Conservation (phyloP, 2,797 vertebrate genomes). For the Eulemur coronatus region DNA sequence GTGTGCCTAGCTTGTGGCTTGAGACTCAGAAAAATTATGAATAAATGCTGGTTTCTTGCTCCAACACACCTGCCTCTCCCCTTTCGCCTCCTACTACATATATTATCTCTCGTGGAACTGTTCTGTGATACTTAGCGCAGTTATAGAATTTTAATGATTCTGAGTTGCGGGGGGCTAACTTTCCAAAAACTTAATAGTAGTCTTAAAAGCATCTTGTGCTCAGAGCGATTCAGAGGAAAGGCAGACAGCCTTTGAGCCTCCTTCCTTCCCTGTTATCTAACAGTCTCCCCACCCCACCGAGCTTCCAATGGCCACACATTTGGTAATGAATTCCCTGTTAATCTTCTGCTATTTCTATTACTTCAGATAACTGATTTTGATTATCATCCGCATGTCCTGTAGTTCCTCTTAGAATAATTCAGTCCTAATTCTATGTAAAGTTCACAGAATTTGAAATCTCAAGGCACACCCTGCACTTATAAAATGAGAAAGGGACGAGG, state of each 20-base stretch:
- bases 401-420: neutral
- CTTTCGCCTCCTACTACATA: neutral
- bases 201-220: neutral
- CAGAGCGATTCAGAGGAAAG: neutral
- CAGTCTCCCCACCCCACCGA: no score
- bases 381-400: neutral
- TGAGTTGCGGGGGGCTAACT: neutral
- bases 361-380: neutral
- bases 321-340: no score
- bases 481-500: neutral
- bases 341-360: neutral
- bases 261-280: neutral
- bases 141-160: neutral
- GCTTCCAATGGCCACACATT: neutral
- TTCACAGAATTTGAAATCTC: neutral
- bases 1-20: neutral
- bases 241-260: neutral
- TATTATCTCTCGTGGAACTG: neutral
- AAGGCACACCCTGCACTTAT: neutral
- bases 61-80: fast-evolving
- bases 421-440: neutral
- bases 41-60: neutral
- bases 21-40: neutral
- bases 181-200: neutral
- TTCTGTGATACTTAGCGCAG: neutral